Evolutionary conservation across 2,888 invertebrate species (phyloP).

Genomic region (Drosophila mettleri): DNA sequence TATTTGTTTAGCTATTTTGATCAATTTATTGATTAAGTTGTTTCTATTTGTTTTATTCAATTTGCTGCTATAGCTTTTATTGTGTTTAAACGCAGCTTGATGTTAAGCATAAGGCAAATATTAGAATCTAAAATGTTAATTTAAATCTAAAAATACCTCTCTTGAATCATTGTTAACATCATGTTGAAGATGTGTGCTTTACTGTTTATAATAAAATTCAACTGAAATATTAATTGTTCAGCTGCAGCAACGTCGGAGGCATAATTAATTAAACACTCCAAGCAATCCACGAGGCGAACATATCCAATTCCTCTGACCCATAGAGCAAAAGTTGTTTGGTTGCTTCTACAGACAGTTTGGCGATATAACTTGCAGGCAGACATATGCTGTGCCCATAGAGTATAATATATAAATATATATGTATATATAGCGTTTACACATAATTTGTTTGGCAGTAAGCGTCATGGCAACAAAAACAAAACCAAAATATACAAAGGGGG

Average conservation of each 20-base stretch:
- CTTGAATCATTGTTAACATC: background rate
- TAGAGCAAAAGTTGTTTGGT: constrained; percentile 45
- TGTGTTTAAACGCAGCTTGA: background rate
- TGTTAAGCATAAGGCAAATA: background rate
- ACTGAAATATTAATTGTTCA: constrained; percentile 33
- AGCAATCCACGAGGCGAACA: constrained; percentile 13
- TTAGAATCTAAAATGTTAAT: background rate
- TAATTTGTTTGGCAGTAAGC: constrained; percentile 54
- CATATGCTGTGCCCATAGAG: constrained; percentile 1
- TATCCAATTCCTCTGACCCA: constrained; percentile 36
- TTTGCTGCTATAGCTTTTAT: background rate
- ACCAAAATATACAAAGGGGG: constrained; percentile 22
- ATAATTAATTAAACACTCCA: constrained; percentile 46
- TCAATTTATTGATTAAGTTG: background rate
- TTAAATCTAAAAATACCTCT: background rate
- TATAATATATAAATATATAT: background rate
- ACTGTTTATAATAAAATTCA: background rate
- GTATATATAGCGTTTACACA: constrained; percentile 35
- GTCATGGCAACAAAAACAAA: constrained; percentile 58
- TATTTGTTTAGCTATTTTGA: background rate
- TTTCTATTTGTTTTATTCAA: background rate
- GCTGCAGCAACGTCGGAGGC: constrained; percentile 22
- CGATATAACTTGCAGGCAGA: constrained; percentile 4
- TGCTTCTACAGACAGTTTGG: constrained; percentile 35
- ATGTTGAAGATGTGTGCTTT: background rate